A percentile compares a stretch with the other conserved stretches of the same genome.
Conservation (phyloP, 2,888 invertebrate species). For the Plebejus argus region DNA sequence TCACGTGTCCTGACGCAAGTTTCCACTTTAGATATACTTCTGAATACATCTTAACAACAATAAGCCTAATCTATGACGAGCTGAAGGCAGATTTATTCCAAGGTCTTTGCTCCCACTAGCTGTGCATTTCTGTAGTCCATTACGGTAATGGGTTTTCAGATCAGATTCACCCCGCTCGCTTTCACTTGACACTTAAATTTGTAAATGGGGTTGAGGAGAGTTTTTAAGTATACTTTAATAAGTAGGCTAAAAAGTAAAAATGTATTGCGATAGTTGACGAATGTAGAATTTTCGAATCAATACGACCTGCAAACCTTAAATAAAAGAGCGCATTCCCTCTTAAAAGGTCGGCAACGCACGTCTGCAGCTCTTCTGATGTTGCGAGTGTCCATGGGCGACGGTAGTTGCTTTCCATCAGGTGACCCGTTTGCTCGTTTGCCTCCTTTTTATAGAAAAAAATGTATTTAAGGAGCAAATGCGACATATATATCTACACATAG, state of each 20-base stretch:
- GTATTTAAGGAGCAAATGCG: too few species aligned
- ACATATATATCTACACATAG: too few species aligned
- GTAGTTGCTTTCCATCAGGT: too few species aligned
- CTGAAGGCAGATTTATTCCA: slow-evolving; percentile 12
- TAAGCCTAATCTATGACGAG: neutral
- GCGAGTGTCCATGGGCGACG: too few species aligned
- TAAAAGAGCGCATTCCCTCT: too few species aligned
- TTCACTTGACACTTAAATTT: slow-evolving; percentile 12
- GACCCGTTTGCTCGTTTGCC: too few species aligned
- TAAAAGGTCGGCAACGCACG: too few species aligned
- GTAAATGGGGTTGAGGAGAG: neutral
- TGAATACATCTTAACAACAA: neutral
- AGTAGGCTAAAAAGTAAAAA: neutral
- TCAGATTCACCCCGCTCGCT: slow-evolving; percentile 16
- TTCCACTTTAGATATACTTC: neutral
- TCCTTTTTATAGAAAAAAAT: too few species aligned
- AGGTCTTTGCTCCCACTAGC: neutral
- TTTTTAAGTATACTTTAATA: neutral
- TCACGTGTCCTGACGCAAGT: too few species aligned
- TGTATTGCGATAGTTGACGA: neutral
- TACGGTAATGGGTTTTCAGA: slow-evolving; percentile 9
- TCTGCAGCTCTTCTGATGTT: too few species aligned
- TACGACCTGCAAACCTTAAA: too few species aligned
- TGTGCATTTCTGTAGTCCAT: slow-evolving; percentile 25
- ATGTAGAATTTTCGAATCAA: neutral